Evolutionary conservation across 1,140 invertebrate genomes (phyloP).

Genomic region (Solenopsis invicta): DNA sequence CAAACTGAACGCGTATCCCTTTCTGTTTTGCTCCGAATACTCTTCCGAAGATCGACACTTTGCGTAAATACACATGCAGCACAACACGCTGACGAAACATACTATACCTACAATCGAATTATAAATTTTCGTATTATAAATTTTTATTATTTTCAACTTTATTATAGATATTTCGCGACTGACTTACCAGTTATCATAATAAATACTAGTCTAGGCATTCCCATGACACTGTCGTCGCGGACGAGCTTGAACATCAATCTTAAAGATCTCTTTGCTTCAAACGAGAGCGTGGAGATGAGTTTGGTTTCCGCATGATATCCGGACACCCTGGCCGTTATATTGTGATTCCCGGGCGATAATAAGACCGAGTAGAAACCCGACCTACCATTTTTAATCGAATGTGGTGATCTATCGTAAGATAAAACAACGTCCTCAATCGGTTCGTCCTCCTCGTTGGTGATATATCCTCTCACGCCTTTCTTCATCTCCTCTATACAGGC

Average conservation of each 20-base stretch:
- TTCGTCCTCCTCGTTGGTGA: conserved; percentile 88
- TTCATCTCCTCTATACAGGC: conserved; percentile 76
- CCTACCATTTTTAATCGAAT: conserved; percentile 84
- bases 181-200: conserved; percentile 90
- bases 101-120: conserved; percentile 79
- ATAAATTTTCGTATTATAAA: conserved; percentile 30
- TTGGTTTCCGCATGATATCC: conserved; percentile 88
- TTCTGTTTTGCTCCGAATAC: conserved; percentile 77
- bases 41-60: conserved; percentile 84
- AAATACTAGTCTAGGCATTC: conserved; percentile 91
- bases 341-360: conserved; percentile 87
- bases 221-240: conserved; percentile 90
- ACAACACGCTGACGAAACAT: conserved; percentile 76
- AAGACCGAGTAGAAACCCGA: conserved; percentile 89
- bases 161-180: conserved; percentile 38
- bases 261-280: conserved; percentile 80
- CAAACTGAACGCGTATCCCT: conserved; percentile 84
- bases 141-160: conserved; percentile 78
- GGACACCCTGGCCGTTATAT: conserved; percentile 87
- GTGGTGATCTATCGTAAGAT: conserved; percentile 85
- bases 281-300: conserved; percentile 84
- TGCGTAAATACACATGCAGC: conserved; percentile 79
- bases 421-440: conserved; percentile 88
- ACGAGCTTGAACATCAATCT: conserved; percentile 90
- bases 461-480: conserved; percentile 87